These are phyloP conservation scores for Trematocara marginatum DNA, from an alignment of 2,113 vertebrate genomes.

Conservation along the genomic window DNA sequence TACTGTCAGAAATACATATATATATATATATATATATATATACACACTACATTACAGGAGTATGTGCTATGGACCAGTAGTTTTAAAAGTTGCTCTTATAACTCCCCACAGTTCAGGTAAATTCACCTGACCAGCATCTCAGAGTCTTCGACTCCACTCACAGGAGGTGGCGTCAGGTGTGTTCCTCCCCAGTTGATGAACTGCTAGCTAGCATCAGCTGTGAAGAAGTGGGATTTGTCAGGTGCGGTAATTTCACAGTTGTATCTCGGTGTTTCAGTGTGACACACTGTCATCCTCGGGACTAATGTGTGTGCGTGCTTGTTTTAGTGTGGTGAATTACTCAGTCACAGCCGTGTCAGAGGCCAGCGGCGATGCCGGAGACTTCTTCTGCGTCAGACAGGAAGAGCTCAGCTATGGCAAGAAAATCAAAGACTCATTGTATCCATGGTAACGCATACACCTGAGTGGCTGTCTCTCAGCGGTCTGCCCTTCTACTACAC, in stretches of 20 bases:
- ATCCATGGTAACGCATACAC: conserved; percentile 77
- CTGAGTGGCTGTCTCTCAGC: background rate
- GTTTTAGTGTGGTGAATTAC: conserved; percentile 75
- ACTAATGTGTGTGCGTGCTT: background rate
- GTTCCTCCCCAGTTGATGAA: conserved; percentile 79
- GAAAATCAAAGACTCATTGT: conserved; percentile 81
- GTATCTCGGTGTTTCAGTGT: background rate
- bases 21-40: no score
- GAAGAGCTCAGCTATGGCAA: conserved; percentile 74
- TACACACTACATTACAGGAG: background rate
- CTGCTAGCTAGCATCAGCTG: conserved; percentile 82
- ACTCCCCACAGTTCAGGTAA: conserved; percentile 79
- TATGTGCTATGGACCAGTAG: background rate
- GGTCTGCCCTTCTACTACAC: background rate
- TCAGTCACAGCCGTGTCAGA: conserved; percentile 68
- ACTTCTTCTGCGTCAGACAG: conserved; percentile 83
- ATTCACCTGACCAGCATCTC: conserved; percentile 76
- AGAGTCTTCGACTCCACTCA: conserved; percentile 77
- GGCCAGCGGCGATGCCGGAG: conserved; percentile 71
- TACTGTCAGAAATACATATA: no score
- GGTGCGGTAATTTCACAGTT: conserved; percentile 60
- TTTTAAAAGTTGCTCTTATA: background rate
- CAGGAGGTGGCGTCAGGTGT: conserved; percentile 81
- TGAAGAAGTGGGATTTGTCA: conserved; percentile 88
- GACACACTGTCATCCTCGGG: background rate